A percentile compares a stretch with the other conserved stretches of the same genome.
phyloP scores from a whole-genome alignment of 2,797 vertebrate genomes.

The Acanthurus leucopareius region DNA sequence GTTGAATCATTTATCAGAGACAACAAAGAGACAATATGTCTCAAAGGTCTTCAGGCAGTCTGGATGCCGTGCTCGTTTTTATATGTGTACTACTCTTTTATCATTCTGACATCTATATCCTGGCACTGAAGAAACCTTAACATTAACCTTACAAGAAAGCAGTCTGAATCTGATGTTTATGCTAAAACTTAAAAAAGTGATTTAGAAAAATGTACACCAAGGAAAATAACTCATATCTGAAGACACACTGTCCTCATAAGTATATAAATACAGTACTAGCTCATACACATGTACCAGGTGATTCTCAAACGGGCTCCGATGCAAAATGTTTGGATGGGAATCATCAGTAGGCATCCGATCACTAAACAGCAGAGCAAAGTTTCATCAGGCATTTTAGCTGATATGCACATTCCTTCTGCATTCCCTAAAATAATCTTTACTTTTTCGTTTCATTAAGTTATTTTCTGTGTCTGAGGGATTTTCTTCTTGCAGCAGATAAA shows the following conservation, averaged over 20 bases:
- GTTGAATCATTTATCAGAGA: no score
- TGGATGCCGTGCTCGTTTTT: background rate
- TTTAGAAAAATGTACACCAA: constrained; percentile 1
- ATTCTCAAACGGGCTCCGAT: constrained; percentile 46
- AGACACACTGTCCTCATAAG: constrained; percentile 63
- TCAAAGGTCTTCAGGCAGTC: background rate
- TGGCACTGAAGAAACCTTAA: background rate
- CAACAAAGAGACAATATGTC: background rate
- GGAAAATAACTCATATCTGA: background rate
- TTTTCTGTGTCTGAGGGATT: constrained; percentile 4
- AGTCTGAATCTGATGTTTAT: background rate
- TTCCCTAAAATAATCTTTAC: constrained; percentile 55
- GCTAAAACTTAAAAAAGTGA: background rate
- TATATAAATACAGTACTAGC: constrained; percentile 54
- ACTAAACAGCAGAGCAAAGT: constrained; percentile 47
- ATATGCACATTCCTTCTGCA: constrained; percentile 80
- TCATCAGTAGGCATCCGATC: constrained; percentile 41
- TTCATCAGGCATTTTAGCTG: constrained; percentile 64
- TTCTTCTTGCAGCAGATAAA: constrained; percentile 53
- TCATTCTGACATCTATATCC: background rate
- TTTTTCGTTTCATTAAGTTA: background rate
- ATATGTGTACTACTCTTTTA: background rate
- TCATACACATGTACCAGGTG: constrained; percentile 34
- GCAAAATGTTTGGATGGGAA: constrained; percentile 64
- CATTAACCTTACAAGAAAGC: background rate